phyloP scores from a whole-genome alignment of 2,113 vertebrate genomes.

The Ammodytes dubius region DNA sequence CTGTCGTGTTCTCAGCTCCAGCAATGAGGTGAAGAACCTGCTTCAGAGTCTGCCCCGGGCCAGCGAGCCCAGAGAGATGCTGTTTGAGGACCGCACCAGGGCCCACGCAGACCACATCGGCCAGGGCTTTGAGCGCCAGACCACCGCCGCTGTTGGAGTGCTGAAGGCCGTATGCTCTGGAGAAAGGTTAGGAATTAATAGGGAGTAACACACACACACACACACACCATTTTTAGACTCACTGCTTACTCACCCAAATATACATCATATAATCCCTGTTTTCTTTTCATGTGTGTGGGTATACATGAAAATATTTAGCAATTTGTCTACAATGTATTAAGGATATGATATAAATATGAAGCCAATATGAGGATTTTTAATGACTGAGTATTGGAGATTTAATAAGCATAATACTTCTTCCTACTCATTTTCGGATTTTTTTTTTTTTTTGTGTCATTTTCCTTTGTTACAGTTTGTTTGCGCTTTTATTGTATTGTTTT shows the following conservation, averaged over 20 bases:
- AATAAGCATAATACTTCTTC: too few species aligned
- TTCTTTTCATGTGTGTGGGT: too few species aligned
- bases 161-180: constrained; percentile 93
- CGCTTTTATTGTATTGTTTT: too few species aligned
- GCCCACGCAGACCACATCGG: constrained; percentile 98
- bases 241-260: background rate
- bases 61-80: constrained; percentile 96
- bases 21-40: constrained; percentile 99
- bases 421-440: too few species aligned
- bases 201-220: constrained; percentile 10
- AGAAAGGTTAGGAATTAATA: constrained; percentile 86
- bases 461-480: too few species aligned
- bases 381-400: too few species aligned
- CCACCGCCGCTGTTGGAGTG: constrained; percentile 96
- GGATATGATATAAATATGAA: too few species aligned
- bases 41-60: constrained; percentile 98
- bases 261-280: background rate
- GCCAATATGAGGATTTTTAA: too few species aligned
- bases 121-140: constrained; percentile 96
- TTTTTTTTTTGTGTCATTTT: too few species aligned
- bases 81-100: constrained; percentile 96
- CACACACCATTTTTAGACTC: constrained; percentile 7
- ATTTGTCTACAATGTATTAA: too few species aligned
- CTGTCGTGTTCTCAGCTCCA: constrained; percentile 86
- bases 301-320: too few species aligned